Conservation (phyloP, 2,888 invertebrate species). For the Papilio gigon region DNA sequence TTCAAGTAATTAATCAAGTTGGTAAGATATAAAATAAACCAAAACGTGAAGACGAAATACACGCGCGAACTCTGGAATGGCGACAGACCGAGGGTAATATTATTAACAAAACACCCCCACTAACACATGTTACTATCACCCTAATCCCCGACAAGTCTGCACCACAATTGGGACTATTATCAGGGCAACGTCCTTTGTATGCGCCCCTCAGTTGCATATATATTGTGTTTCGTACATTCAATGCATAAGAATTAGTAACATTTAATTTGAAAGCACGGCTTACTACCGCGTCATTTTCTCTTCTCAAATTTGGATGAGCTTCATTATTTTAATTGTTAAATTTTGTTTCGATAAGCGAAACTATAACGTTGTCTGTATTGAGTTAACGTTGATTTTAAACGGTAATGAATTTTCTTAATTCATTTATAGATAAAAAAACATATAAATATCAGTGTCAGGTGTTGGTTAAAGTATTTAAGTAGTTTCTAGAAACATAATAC, state of each 20-base stretch:
- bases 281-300: constrained; percentile 10
- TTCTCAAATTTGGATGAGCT: constrained; percentile 14
- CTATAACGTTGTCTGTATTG: not conserved
- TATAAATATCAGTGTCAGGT: not conserved
- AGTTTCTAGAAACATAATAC: too few relatives aligned
- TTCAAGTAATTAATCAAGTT: not conserved
- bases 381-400: not conserved
- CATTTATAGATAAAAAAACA: not conserved
- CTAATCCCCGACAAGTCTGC: constrained; percentile 39
- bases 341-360: not conserved
- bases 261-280: constrained; percentile 38
- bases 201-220: constrained; percentile 33
- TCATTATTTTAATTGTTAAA: constrained; percentile 10
- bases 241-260: constrained; percentile 41
- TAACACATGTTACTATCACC: constrained; percentile 39
- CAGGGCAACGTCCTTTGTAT: constrained; percentile 40
- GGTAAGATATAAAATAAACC: not conserved
- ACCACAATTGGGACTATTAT: constrained; percentile 42
- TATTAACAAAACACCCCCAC: constrained; percentile 42
- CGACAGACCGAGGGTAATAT: constrained; percentile 31
- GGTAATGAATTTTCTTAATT: too few relatives aligned
- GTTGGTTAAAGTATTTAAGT: too few relatives aligned
- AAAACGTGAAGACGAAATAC: constrained; percentile 21
- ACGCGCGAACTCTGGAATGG: constrained; percentile 20
- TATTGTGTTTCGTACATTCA: constrained; percentile 36